Conservation (phyloP, 2,113 vertebrate genomes). For the Nesoenas mayeri region DNA sequence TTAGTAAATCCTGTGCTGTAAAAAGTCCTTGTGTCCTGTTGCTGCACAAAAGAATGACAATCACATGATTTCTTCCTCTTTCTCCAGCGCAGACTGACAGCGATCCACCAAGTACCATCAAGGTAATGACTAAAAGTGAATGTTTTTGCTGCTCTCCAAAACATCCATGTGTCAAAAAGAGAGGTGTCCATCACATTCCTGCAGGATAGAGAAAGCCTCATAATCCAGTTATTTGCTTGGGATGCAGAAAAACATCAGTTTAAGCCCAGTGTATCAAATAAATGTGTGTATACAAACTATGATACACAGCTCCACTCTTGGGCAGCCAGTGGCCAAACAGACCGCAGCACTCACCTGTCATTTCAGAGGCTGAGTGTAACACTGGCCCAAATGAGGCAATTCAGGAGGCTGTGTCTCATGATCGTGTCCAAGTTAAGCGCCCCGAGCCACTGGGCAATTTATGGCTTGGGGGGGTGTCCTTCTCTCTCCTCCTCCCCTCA, state of each 20-base stretch:
- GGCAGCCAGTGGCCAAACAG: not conserved
- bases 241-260: not conserved
- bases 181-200: accelerated
- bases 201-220: not conserved
- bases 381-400: not conserved
- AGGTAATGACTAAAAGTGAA: slow-evolving; percentile 28
- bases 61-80: not conserved
- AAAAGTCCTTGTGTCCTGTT: not conserved
- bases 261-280: not conserved
- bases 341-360: not conserved
- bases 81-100: slow-evolving; percentile 14
- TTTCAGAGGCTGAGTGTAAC: not conserved
- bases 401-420: not conserved
- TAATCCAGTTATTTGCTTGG: not conserved
- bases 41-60: not conserved
- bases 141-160: not conserved
- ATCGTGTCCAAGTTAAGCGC: not conserved
- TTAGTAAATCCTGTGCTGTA: not conserved
- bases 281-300: not conserved
- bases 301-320: accelerated
- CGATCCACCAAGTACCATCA: accelerated
- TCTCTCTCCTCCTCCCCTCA: not conserved
- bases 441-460: not conserved
- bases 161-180: not conserved
- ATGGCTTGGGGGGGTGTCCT: accelerated